These are phyloP conservation scores for Bufotes viridis DNA, from an alignment of 2,797 vertebrate genomes.

Conservation along the genomic window DNA sequence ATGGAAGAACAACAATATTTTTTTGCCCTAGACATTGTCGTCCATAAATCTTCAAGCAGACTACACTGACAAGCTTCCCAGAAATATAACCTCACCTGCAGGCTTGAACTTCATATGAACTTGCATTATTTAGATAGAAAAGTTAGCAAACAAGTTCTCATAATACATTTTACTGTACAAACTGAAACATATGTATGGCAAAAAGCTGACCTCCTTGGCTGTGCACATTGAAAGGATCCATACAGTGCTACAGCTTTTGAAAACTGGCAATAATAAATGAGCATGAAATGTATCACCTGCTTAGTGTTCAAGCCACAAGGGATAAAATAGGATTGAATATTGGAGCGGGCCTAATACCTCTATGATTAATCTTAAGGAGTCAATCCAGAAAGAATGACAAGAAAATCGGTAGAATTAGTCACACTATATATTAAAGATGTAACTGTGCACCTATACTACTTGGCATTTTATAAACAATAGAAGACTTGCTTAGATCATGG, in stretches of 20 bases:
- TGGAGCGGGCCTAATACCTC: neutral
- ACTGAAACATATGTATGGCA: conserved; percentile 43
- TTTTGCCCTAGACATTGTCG: neutral
- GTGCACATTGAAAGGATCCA: conserved; percentile 45
- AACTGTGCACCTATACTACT: too few relatives aligned
- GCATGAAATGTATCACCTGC: conserved; percentile 44
- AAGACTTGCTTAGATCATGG: neutral
- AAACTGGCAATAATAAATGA: conserved; percentile 44
- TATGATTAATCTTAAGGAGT: neutral
- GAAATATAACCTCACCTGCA: conserved; percentile 48
- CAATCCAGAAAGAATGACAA: neutral
- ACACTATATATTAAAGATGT: neutral
- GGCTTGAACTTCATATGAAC: conserved; percentile 55
- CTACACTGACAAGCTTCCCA: conserved; percentile 20
- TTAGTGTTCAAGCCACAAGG: conserved; percentile 5
- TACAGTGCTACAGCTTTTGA: conserved; percentile 22
- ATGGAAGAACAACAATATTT: neutral
- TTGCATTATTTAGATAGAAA: conserved; percentile 54
- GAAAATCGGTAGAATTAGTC: neutral
- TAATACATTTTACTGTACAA: conserved; percentile 58
- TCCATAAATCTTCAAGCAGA: conserved; percentile 24
- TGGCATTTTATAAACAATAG: neutral
- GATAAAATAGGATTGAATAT: conserved; percentile 1
- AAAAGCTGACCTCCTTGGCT: conserved; percentile 38
- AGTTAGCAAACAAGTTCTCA: conserved; percentile 56